Conservation (phyloP, 2,888 invertebrate species). For the Blera fallax region DNA sequence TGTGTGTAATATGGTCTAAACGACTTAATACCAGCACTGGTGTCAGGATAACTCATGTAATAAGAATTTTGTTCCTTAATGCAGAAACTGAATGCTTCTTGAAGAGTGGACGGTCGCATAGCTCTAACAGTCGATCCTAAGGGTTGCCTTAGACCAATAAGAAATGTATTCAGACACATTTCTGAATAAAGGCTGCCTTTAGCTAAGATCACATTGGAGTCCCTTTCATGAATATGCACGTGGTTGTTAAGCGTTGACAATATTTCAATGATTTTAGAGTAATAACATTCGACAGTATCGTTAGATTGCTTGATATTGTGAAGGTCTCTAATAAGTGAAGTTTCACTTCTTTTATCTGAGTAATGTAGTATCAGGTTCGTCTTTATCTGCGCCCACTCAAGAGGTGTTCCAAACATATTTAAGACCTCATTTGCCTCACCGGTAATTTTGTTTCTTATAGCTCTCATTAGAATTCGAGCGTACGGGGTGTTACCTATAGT, state of each 20-base stretch:
- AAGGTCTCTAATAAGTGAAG: background rate
- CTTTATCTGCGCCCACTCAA: background rate
- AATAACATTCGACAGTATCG: background rate
- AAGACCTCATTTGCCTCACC: background rate
- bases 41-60: background rate
- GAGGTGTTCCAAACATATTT: background rate
- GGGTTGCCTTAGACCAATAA: slow-evolving; percentile 1
- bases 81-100: slow-evolving; percentile 3
- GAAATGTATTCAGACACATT: background rate
- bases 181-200: background rate
- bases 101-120: background rate
- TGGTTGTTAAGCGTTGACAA: background rate
- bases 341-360: background rate
- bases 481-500: background rate
- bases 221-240: background rate
- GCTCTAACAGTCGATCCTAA: slow-evolving; percentile 2
- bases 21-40: background rate
- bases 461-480: background rate
- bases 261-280: background rate
- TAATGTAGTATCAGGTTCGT: background rate
- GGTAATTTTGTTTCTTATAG: background rate
- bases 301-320: background rate
- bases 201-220: background rate
- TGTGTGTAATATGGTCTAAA: background rate
- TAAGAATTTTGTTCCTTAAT: slow-evolving; percentile 12